Evolutionary conservation across 2,113 vertebrate species (phyloP).

Genomic region (Mustela lutreola): DNA sequence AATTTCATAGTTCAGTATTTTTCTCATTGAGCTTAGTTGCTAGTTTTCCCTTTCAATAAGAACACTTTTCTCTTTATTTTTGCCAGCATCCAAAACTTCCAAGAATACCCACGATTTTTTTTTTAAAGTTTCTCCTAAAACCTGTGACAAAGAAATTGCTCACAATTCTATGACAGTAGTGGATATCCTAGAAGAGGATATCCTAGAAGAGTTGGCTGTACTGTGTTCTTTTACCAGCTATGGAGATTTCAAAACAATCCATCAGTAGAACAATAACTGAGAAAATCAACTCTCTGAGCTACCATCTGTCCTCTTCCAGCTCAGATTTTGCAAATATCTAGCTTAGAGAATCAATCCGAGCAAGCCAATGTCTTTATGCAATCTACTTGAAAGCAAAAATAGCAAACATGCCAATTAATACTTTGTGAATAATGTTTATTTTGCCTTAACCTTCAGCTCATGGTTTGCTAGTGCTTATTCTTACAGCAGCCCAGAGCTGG

Average conservation of each 20-base stretch:
- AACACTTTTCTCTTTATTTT: not conserved
- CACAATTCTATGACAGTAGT: not conserved
- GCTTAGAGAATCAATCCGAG: not conserved
- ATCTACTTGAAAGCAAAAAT: not conserved
- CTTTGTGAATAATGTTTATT: not conserved
- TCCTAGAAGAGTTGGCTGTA: not conserved
- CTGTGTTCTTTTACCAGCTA: not conserved
- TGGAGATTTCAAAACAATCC: not conserved
- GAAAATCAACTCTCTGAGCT: not conserved
- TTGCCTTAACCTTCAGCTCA: not conserved
- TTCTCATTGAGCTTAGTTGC: not conserved
- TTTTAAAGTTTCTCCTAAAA: not conserved
- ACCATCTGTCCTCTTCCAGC: not conserved
- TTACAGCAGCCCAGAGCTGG: not conserved
- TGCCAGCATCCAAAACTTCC: not conserved
- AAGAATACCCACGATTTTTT: not conserved
- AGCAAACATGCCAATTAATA: not conserved
- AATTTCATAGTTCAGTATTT: not conserved
- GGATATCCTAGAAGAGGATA: not conserved
- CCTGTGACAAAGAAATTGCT: not conserved
- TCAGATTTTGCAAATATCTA: not conserved
- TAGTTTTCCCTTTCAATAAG: not conserved
- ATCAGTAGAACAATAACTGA: not conserved
- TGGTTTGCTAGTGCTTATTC: not conserved
- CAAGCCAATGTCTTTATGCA: not conserved